Base-by-base conservation (phyloP, 2,797 vertebrate species). In the Coilia nasus region DNA sequence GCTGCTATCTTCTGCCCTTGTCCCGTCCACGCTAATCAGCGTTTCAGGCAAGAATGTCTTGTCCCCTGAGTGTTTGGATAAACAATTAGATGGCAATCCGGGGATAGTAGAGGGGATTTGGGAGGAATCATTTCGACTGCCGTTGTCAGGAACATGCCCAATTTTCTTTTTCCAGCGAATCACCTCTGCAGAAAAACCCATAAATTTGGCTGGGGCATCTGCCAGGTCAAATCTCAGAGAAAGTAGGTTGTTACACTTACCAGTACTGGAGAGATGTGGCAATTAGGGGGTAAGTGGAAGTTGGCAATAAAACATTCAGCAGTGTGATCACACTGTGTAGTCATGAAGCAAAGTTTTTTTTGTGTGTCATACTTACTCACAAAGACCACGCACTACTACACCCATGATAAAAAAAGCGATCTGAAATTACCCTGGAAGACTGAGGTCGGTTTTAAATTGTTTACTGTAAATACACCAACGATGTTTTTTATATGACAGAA, bases 11-110 rank as follows among this genome's bases (percentile, higher is more conserved):
- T 84, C 60, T 17, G 67, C 71, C 0, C 44, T 56, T 86, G 85
- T 87, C 88, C 85, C 88, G 85, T 83, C 88, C 90, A 86, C 90
- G 88, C 82, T 88, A 88, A 87, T 85, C 35, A 78, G 67, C n/a
- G 71, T 88, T 88, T 92, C 86, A 90, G 28, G 7, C 10, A 89
- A 84, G 87, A 90, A 91, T 90, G 87, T 87, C 41, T 62, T 89
- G 47, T 64, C 60, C 44, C 84, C 14, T 19, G 21, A 11, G 83
- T 86, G 87, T 87, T 91, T 86, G 44, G 35, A 83, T 89, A 75
- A 19, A 35, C 31, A 31, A 25, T 44, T 78, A 83, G 57, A 82
- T 90, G 83, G 44, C 86, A 71, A 83, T 82, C 6, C 71, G 44
- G 71, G 44, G 31, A 78, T 78, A 44, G 71, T 17, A 41, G 31